phyloP scores from a whole-genome alignment of 1,140 invertebrate genomes.

The Trichomalopsis sarcophagae region DNA sequence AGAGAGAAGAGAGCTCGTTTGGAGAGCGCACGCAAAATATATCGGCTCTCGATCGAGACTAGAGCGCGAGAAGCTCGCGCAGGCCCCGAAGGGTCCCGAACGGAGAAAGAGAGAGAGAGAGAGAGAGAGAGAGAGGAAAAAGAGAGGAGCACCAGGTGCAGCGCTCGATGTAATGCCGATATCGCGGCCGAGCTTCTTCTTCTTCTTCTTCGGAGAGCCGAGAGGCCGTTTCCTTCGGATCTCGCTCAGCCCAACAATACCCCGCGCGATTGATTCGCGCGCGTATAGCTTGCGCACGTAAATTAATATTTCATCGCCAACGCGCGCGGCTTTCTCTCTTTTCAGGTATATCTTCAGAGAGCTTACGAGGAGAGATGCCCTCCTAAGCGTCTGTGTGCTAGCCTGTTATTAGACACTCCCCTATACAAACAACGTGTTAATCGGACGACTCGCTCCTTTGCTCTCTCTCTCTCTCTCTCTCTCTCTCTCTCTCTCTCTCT shows the following conservation, averaged over 20 bases:
- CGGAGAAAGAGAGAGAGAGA: slow-evolving; percentile 54
- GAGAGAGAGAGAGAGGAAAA: slow-evolving; percentile 53
- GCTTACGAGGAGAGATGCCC: slow-evolving; percentile 66
- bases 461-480: no score
- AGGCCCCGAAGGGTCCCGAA: slow-evolving; percentile 55
- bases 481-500: no score
- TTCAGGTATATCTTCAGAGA: slow-evolving; percentile 43
- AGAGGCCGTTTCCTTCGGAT: background rate
- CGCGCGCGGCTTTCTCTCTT: slow-evolving; percentile 29
- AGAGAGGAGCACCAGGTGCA: slow-evolving; percentile 71
- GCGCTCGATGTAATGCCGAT: slow-evolving; percentile 65
- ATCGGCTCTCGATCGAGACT: slow-evolving; percentile 31
- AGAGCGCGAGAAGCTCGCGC: slow-evolving; percentile 34
- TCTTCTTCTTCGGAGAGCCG: background rate
- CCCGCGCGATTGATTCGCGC: slow-evolving; percentile 38
- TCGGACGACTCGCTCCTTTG: slow-evolving; percentile 65
- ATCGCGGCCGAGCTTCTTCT: slow-evolving; percentile 52
- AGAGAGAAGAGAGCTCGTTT: slow-evolving; percentile 41
- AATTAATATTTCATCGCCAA: slow-evolving; percentile 48
- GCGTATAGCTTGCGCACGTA: background rate
- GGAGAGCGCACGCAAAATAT: slow-evolving; percentile 31
- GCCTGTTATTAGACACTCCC: slow-evolving; percentile 75
- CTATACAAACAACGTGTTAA: slow-evolving; percentile 76
- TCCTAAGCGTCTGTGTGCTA: no score
- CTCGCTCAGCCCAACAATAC: slow-evolving; percentile 10